Percentiles rank a stretch among this genome's conserved stretches.
Evolutionary conservation across 1,140 invertebrate species (phyloP).

Genomic region (Pseudobourletiella spinata): DNA sequence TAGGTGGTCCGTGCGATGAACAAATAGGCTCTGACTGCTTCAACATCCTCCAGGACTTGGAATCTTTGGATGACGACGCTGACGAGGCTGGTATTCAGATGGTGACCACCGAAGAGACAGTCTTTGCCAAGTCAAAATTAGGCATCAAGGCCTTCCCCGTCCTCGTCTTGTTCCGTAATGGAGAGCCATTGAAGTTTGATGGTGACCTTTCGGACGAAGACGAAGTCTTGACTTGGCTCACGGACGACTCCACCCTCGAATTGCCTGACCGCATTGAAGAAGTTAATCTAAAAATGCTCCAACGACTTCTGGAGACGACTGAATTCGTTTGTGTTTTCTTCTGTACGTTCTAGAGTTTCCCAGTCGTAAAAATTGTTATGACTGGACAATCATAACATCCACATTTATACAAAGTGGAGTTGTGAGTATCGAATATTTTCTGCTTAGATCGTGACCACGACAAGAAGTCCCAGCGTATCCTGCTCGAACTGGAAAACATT

Average conservation of each 20-base stretch:
- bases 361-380: background rate
- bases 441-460: conserved; percentile 56
- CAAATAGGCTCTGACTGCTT: conserved; percentile 78
- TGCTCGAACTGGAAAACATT: conserved; percentile 85
- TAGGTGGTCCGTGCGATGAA: conserved; percentile 74
- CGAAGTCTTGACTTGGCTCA: conserved; percentile 80
- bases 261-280: conserved; percentile 89
- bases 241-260: conserved; percentile 81
- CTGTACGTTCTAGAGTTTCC: conserved; percentile 59
- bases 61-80: conserved; percentile 87
- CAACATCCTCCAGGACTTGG: conserved; percentile 70
- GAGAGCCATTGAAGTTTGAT: conserved; percentile 38
- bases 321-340: conserved; percentile 86
- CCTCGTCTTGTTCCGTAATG: conserved; percentile 83
- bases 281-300: conserved; percentile 82
- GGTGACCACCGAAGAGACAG: conserved; percentile 77
- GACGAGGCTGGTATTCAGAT: conserved; percentile 89
- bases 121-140: conserved; percentile 66
- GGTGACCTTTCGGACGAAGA: conserved; percentile 82
- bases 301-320: conserved; percentile 78
- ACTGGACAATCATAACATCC: background rate
- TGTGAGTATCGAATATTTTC: too few species aligned
- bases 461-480: conserved; percentile 78
- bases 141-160: conserved; percentile 74
- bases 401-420: too few species aligned